Evolutionary conservation across 2,888 invertebrate genomes (phyloP).

Genomic region (Rotaria macrura): DNA sequence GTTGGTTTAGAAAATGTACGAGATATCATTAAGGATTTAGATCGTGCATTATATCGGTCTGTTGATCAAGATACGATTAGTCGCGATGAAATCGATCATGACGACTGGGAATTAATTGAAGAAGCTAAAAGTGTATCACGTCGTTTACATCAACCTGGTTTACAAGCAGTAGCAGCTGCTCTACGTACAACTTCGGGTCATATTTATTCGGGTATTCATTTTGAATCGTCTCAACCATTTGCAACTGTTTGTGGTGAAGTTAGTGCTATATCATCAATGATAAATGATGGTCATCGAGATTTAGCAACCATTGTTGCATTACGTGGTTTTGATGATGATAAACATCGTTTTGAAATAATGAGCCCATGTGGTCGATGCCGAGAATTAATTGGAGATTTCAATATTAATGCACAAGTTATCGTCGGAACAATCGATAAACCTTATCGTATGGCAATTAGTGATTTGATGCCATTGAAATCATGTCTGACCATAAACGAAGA

Average conservation of each 20-base stretch:
- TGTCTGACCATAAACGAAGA: too few species aligned
- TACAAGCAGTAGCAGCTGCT: not conserved
- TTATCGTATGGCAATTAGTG: not conserved
- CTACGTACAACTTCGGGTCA: not conserved
- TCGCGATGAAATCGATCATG: not conserved
- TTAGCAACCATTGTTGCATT: not conserved
- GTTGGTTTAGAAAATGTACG: conserved; percentile 10
- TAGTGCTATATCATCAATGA: not conserved
- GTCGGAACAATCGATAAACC: not conserved
- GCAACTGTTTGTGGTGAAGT: not conserved
- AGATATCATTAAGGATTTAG: not conserved
- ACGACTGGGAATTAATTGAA: not conserved
- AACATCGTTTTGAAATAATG: not conserved
- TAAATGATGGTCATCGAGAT: not conserved
- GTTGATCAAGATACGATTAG: not conserved
- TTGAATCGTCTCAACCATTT: not conserved
- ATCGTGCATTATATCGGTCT: not conserved
- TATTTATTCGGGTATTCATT: not conserved
- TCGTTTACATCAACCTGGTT: not conserved
- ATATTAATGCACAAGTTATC: not conserved
- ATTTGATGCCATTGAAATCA: not conserved
- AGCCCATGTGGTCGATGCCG: not conserved
- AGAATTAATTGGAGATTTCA: not conserved
- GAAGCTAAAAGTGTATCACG: not conserved
- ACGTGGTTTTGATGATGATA: not conserved